Base-by-base conservation (phyloP, 2,888 invertebrate species). In the Agonopterix alstromeriana region DNA sequence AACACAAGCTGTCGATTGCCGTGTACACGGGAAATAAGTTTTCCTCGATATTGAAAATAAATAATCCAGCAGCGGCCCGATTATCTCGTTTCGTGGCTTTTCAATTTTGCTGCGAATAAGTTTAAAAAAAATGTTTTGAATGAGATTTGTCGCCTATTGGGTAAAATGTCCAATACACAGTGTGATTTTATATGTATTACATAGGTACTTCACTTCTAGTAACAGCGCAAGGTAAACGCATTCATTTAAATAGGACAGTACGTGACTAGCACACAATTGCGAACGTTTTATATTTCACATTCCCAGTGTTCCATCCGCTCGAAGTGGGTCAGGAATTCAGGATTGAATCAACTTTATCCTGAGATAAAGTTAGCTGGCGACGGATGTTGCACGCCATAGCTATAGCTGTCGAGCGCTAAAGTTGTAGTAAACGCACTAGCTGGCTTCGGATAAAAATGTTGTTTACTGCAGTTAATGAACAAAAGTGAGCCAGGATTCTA, bases 171-270 rank as follows among this genome's bases (percentile, higher is more conserved):
- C 5, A 27, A 27, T 27, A 27, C 27, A 5, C 5, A 5, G 7
- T 4, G 4, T 27, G 27, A 7, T 27, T 27, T 27, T 27, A 27
- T 27, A 27, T 27, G 27, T 7, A 27, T 27, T 1, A 3, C 3
- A 17, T 17, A 17, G 17, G 17, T 17, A 17, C 17, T 5, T 27
- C 27, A 5, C 27, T 27, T 27, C 27, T 27, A 7, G 27, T 27
- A 5, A 27, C 27, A 27, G 27, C 27, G 3, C 27, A 27, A 27
- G 5, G 27, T 27, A 27, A 27, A 46, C 46, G 46, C 46, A 38
- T 38, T 40, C 10, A 45, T 53, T 49, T 43, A 54, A 54, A 51
- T 51, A 49, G 53, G 52, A 51, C 36, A n/a, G 42, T 50, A 54
- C 53, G 53, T 49, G 50, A 49, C 54, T 48, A 43, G 45, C 47